These are phyloP conservation scores for Disparrhopalites patrizii DNA, from an alignment of 2,888 invertebrate genomes.

Conservation along the genomic window DNA sequence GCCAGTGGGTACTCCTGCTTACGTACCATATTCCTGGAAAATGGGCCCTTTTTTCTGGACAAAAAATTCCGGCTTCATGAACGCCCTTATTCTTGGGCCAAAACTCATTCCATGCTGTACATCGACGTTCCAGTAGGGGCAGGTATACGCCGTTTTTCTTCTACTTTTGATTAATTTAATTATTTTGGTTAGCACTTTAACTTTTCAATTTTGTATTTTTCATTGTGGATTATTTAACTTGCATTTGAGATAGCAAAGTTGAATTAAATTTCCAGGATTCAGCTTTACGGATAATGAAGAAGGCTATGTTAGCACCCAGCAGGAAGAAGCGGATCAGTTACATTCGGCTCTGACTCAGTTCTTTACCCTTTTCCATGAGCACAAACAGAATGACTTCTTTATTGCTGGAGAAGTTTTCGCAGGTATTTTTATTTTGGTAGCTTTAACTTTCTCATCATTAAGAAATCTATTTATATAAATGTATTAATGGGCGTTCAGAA, in stretches of 20 bases:
- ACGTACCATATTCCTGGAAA: conserved; percentile 58
- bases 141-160: too few species aligned
- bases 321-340: conserved; percentile 66
- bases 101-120: conserved; percentile 74
- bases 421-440: too few species aligned
- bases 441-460: background rate
- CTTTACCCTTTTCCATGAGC: conserved; percentile 73
- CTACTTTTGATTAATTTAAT: too few species aligned
- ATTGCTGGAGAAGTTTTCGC: conserved; percentile 86
- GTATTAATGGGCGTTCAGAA: too few species aligned
- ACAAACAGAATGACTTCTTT: conserved; percentile 71
- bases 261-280: too few species aligned
- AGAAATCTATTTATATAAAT: too few species aligned
- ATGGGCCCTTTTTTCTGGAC: conserved; percentile 58
- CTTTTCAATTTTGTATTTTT: too few species aligned
- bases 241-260: too few species aligned
- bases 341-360: conserved; percentile 74
- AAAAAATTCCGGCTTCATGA: conserved; percentile 53
- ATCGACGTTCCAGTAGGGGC: conserved; percentile 91
- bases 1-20: conserved; percentile 59
- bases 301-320: conserved; percentile 75
- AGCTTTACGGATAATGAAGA: conserved; percentile 73
- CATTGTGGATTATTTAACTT: too few species aligned
- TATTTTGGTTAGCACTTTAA: too few species aligned
- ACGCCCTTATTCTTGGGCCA: conserved; percentile 73